A percentile compares a stretch with the other conserved stretches of the same genome.
Conservation (phyloP, 2,888 invertebrate genomes). For the Allacma fusca region DNA sequence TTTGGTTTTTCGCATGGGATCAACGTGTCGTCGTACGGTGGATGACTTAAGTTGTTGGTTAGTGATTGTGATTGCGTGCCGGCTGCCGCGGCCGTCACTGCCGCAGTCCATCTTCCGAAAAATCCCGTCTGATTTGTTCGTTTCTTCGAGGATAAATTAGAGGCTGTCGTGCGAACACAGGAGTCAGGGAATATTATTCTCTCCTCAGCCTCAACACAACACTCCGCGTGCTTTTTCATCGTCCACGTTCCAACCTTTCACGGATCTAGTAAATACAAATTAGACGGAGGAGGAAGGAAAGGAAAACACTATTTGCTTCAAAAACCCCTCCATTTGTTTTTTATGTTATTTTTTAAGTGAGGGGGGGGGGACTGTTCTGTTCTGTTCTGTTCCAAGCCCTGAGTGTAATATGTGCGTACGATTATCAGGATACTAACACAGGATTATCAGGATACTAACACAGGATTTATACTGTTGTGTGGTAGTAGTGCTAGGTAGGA, state of each 20-base stretch:
- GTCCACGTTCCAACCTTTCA: constrained; percentile 9
- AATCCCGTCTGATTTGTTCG: constrained; percentile 31
- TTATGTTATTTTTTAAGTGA: no score
- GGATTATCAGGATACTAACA: no score
- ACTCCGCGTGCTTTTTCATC: not conserved
- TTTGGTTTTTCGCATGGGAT: constrained; percentile 1
- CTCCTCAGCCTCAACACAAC: not conserved
- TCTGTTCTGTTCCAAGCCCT: no score
- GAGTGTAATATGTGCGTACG: no score
- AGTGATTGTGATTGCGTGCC: constrained; percentile 34
- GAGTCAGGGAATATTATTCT: not conserved
- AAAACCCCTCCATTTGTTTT: no score
- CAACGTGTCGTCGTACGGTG: constrained; percentile 20
- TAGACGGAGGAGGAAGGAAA: no score
- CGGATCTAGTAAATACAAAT: no score
- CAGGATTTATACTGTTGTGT: no score
- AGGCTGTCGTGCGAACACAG: constrained; percentile 22
- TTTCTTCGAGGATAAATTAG: constrained; percentile 34
- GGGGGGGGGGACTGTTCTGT: no score
- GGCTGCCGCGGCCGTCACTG: constrained; percentile 35
- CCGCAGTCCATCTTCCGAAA: constrained; percentile 29
- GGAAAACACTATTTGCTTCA: no score
- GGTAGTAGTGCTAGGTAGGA: no score
- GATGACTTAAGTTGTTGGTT: constrained; percentile 26
- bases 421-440: no score